Conservation (phyloP, 2,113 vertebrate species). For the Syngnathus typhle region DNA sequence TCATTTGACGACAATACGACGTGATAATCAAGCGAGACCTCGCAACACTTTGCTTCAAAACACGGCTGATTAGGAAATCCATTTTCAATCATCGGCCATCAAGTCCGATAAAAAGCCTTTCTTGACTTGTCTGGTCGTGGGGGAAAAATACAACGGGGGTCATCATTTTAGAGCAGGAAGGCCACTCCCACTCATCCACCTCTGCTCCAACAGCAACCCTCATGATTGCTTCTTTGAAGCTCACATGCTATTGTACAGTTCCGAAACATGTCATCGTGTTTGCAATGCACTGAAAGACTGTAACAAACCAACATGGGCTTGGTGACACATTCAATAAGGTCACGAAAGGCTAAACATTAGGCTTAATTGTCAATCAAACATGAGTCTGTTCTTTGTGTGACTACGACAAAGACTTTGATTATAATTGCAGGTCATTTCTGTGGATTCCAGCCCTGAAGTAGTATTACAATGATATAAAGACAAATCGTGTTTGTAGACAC, state of each 20-base stretch:
- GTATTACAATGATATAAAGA: background rate
- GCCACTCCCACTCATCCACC: slow-evolving; percentile 24
- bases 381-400: background rate
- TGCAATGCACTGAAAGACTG: background rate
- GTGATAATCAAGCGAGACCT: slow-evolving; percentile 60
- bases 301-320: background rate
- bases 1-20: slow-evolving; percentile 67
- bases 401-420: slow-evolving; percentile 16
- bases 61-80: slow-evolving; percentile 60
- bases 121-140: slow-evolving; percentile 33
- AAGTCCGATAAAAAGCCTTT: slow-evolving; percentile 32
- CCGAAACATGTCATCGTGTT: background rate
- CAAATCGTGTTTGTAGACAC: background rate
- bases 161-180: slow-evolving; percentile 22
- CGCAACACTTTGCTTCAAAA: slow-evolving; percentile 43
- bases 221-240: slow-evolving; percentile 11
- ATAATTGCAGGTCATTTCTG: slow-evolving; percentile 26
- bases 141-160: slow-evolving; percentile 26
- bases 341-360: background rate
- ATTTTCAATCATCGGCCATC: slow-evolving; percentile 53
- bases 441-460: slow-evolving; percentile 5
- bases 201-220: slow-evolving; percentile 18
- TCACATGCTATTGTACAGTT: background rate
- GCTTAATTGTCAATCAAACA: background rate
- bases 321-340: background rate